phyloP scores from a whole-genome alignment of 2,888 invertebrate genomes.

The Netelia fuscicornis region DNA sequence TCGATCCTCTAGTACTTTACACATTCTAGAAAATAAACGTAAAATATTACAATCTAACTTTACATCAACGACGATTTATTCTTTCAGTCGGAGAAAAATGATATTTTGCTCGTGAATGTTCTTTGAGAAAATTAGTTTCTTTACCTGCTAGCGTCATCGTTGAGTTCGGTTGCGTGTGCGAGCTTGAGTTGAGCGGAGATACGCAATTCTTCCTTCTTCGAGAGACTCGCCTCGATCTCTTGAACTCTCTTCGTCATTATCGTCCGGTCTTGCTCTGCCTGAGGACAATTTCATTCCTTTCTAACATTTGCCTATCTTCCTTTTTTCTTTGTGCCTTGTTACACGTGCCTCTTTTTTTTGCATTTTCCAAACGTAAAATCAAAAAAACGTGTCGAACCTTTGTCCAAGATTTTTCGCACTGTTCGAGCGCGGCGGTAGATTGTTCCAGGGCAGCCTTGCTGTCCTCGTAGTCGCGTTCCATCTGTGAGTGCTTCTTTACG shows the following conservation, averaged over 20 bases:
- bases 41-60: neutral
- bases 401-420: conserved; percentile 95
- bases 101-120: neutral
- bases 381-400: conserved; percentile 86
- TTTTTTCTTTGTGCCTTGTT: neutral
- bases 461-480: conserved; percentile 95
- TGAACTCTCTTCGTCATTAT: conserved; percentile 89
- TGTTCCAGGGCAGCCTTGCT: conserved; percentile 95
- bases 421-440: conserved; percentile 96
- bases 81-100: neutral
- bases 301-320: conserved; percentile 2
- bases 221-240: conserved; percentile 89
- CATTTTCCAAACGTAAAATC: neutral
- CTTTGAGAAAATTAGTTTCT: neutral
- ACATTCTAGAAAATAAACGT: conserved; percentile 84
- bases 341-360: neutral
- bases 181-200: conserved; percentile 88
- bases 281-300: conserved; percentile 24
- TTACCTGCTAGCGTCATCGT: conserved; percentile 90
- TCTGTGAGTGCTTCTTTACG: conserved; percentile 97
- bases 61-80: neutral
- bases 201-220: conserved; percentile 89
- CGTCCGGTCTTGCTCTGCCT: conserved; percentile 89
- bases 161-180: conserved; percentile 89
- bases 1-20: conserved; percentile 89